Percentiles rank a stretch among this genome's conserved stretches.
phyloP scores from a whole-genome alignment of 2,888 invertebrate genomes.

The Dasysyrphus albostriatus region DNA sequence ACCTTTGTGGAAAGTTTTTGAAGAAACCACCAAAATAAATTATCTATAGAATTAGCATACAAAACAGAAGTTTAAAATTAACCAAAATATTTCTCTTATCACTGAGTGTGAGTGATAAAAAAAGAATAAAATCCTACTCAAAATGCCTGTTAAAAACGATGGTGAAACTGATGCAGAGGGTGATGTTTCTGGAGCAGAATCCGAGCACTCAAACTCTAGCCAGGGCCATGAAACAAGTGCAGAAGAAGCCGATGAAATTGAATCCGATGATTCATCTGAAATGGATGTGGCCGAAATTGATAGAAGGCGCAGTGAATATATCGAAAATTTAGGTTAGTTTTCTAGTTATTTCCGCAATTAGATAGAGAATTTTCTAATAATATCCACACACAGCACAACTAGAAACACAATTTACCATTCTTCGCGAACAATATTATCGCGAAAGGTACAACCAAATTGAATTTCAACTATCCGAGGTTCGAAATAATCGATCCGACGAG shows the following conservation, averaged over 20 bases:
- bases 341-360: neutral
- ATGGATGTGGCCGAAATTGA: conserved; percentile 97
- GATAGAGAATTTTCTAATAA: neutral
- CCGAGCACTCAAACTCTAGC: conserved; percentile 88
- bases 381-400: conserved; percentile 87
- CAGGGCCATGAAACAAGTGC: conserved; percentile 89
- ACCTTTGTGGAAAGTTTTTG: conserved; percentile 4
- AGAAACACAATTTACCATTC: conserved; percentile 93
- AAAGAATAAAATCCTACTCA: conserved; percentile 13
- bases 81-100: neutral
- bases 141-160: conserved; percentile 89
- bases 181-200: conserved; percentile 89
- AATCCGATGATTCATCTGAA: conserved; percentile 93
- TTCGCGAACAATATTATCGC: conserved; percentile 94
- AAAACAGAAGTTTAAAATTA: neutral
- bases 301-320: conserved; percentile 90
- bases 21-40: neutral
- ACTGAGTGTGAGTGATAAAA: neutral
- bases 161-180: conserved; percentile 86
- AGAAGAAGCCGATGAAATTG: conserved; percentile 91
- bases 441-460: conserved; percentile 93
- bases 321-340: conserved; percentile 89
- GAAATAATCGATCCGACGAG: conserved; percentile 93
- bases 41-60: neutral
- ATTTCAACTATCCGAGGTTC: conserved; percentile 93